A percentile compares a stretch with the other conserved stretches of the same genome.
Conservation (phyloP, 2,888 invertebrate genomes). For the Leptinotarsa tumamoca region DNA sequence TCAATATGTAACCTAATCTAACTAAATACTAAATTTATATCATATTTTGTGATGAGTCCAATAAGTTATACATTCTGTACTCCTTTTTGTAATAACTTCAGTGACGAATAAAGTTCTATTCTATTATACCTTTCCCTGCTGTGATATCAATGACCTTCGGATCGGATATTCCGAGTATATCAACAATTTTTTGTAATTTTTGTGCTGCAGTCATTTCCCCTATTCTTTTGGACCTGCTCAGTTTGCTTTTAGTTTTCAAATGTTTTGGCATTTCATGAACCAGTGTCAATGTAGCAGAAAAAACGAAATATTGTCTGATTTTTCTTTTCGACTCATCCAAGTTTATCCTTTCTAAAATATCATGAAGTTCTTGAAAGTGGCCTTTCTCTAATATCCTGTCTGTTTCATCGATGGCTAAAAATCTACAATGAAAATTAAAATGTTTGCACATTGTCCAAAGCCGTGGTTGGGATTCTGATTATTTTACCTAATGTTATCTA, state of each 20-base stretch:
- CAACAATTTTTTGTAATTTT: conserved; percentile 82
- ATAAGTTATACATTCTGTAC: too few relatives aligned
- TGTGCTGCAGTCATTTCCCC: conserved; percentile 78
- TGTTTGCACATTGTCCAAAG: too few relatives aligned
- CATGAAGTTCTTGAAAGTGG: conserved; percentile 92
- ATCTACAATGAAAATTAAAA: conserved; percentile 69
- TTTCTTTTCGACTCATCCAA: conserved; percentile 71
- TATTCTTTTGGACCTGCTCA: conserved; percentile 69
- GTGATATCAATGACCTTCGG: conserved; percentile 96
- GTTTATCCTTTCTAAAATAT: conserved; percentile 85
- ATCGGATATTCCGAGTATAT: conserved; percentile 86
- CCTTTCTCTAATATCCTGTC: conserved; percentile 98
- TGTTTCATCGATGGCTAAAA: conserved; percentile 96
- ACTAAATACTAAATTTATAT: too few relatives aligned
- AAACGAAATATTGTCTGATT: conserved; percentile 91
- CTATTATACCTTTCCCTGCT: conserved; percentile 73
- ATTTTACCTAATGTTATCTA: conserved; percentile 76
- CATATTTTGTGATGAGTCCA: too few relatives aligned
- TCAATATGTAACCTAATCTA: too few relatives aligned
- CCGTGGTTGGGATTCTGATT: too few relatives aligned
- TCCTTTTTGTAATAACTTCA: too few relatives aligned
- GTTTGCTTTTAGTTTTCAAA: conserved; percentile 71
- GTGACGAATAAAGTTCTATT: too few relatives aligned
- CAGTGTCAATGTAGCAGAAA: conserved; percentile 95
- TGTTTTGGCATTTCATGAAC: conserved; percentile 87